Evolutionary conservation across 2,888 invertebrate species (phyloP).

Genomic region (Hydropsyche betteni): DNA sequence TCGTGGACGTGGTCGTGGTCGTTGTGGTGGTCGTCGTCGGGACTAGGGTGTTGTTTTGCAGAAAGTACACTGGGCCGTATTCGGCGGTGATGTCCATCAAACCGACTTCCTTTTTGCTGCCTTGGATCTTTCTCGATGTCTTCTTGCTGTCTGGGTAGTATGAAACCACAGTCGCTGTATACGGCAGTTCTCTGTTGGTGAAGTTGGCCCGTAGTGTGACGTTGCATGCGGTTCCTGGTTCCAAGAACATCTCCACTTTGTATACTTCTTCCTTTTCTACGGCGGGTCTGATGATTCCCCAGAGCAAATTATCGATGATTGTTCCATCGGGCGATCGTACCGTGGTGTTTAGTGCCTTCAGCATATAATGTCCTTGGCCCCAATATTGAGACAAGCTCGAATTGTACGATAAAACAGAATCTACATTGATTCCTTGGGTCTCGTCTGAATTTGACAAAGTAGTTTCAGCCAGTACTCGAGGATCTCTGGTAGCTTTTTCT

Average conservation of each 20-base stretch:
- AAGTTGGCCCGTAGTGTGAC: slow-evolving; percentile 80
- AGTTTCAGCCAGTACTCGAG: slow-evolving; percentile 66
- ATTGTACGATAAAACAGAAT: slow-evolving; percentile 77
- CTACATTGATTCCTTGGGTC: slow-evolving; percentile 68
- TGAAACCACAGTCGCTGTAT: slow-evolving; percentile 76
- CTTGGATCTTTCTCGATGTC: slow-evolving; percentile 69
- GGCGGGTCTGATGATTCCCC: slow-evolving; percentile 69
- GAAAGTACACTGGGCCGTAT: slow-evolving; percentile 80
- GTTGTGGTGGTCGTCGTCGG: slow-evolving; percentile 78
- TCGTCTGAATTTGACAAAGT: slow-evolving; percentile 66
- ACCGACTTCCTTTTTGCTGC: slow-evolving; percentile 72
- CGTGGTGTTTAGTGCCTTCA: slow-evolving; percentile 74
- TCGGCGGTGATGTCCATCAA: slow-evolving; percentile 75
- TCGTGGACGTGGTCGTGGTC: slow-evolving; percentile 69
- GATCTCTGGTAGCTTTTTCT: slow-evolving; percentile 64
- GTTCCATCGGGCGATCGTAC: slow-evolving; percentile 70
- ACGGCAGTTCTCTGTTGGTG: slow-evolving; percentile 78
- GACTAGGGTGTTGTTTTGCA: slow-evolving; percentile 78
- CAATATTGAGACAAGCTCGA: slow-evolving; percentile 78
- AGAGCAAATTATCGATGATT: slow-evolving; percentile 69
- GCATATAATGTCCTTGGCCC: slow-evolving; percentile 80
- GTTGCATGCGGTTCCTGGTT: slow-evolving; percentile 83
- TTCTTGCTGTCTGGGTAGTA: slow-evolving; percentile 71
- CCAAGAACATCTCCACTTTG: slow-evolving; percentile 72
- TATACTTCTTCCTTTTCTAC: slow-evolving; percentile 64